phyloP scores from a whole-genome alignment of 2,888 invertebrate species.

The Unio delphinus region DNA sequence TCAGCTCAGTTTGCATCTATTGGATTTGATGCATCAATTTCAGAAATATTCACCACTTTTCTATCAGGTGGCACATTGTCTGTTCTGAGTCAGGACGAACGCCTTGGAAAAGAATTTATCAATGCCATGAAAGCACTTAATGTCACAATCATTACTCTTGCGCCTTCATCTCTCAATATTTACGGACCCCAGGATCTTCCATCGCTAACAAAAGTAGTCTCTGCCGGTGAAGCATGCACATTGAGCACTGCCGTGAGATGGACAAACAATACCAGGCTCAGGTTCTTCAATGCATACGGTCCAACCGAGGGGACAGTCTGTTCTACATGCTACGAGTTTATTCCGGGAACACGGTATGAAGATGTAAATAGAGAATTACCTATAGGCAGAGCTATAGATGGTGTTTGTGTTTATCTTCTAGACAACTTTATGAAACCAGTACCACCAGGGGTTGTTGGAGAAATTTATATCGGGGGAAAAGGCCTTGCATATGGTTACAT shows the following conservation, averaged over 20 bases:
- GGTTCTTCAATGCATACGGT: constrained; percentile 89
- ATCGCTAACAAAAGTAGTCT: constrained; percentile 81
- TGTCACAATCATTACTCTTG: constrained; percentile 75
- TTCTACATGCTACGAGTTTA: constrained; percentile 83
- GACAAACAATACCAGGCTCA: constrained; percentile 79
- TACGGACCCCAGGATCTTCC: constrained; percentile 74
- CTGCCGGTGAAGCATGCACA: constrained; percentile 87
- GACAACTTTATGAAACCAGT: constrained; percentile 81
- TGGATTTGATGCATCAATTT: constrained; percentile 91
- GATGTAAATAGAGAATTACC: constrained; percentile 79
- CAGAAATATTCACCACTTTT: constrained; percentile 89
- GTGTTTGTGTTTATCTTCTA: constrained; percentile 85
- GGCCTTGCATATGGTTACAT: constrained; percentile 85
- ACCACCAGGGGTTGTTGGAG: constrained; percentile 83
- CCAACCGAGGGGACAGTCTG: constrained; percentile 94
- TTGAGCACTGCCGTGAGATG: constrained; percentile 82
- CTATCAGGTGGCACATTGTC: constrained; percentile 83
- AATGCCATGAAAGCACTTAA: constrained; percentile 78
- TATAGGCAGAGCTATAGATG: constrained; percentile 86
- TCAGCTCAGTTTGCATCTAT: constrained; percentile 92
- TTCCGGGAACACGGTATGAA: constrained; percentile 42
- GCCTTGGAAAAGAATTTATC: constrained; percentile 84
- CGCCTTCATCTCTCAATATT: constrained; percentile 81
- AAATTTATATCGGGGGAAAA: constrained; percentile 84
- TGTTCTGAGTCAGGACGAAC: constrained; percentile 82